Evolutionary conservation across 1,140 invertebrate species (phyloP), one percentile per base, ranked within the genome.

Genomic region (Metaphire vulgaris): DNA sequence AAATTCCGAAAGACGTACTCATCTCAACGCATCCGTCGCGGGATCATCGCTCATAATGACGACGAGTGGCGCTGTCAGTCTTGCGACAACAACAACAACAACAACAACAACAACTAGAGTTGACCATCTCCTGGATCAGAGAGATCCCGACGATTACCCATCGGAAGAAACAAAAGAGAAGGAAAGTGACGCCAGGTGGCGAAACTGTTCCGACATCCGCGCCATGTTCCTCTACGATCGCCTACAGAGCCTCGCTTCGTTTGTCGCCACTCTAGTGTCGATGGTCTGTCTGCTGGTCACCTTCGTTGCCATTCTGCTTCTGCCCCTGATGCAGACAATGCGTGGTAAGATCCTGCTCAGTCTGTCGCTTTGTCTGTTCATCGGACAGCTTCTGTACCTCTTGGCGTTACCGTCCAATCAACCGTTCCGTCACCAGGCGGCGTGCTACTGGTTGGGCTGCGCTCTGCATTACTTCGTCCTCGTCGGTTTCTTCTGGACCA

Each of bases 401-500:
- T 80, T 86, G 0, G 83, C 83, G 1, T 79, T 66, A 12, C 69
- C 75, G 15, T 82, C 81, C 0, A 82, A 81, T 0, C 79, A 78
- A 33, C 65, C 78, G 12, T 69, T 77, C 12, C 28, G 16, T 34
- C 26, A 1, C 12, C 1, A 32, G 6, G 65, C n/a, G 76, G 69
- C 81, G 21, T 86, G 85, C 76, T 76, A 76, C 6, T 80, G 83
- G 0, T 81, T 88, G 21, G 89, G 87, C 0, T 81, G 88, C 0
- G 72, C 83, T 21, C 86, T 88, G 1, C 89, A 89, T 77, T 90
- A 88, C 80, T 80, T 85, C 33, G 89, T 89, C 80, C 83, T 90
- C 32, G 84, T 87, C 0, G 86, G 89, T 0, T 90, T 90, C 79
- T 88, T 87, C 76, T 90, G 90, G 90, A 90, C 89, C 87, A 87